Conservation (phyloP, 1,140 invertebrate species). For the Parasteatoda tepidariorum region DNA sequence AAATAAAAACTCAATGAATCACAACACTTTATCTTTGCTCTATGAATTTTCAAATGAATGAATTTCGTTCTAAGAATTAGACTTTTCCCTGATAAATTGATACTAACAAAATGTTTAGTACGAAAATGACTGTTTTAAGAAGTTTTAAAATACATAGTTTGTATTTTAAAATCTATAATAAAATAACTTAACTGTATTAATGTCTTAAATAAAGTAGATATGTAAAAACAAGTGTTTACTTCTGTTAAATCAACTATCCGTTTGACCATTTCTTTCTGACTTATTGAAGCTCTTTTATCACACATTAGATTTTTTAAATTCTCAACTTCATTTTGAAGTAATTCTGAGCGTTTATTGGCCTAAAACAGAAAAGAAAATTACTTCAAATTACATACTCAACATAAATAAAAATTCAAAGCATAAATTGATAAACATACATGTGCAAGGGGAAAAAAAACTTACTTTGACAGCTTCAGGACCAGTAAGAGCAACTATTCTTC, state of each 20-base stretch:
- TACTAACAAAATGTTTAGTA: too few species aligned
- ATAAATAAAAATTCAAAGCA: neutral
- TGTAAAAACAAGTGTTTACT: constrained; percentile 64
- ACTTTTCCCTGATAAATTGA: too few species aligned
- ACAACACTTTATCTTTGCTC: too few species aligned
- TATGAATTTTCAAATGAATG: too few species aligned
- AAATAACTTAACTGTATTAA: too few species aligned
- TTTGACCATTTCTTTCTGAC: constrained; percentile 68
- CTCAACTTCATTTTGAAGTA: constrained; percentile 81
- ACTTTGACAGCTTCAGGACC: constrained; percentile 89
- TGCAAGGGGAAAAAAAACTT: neutral
- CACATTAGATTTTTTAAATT: constrained; percentile 76
- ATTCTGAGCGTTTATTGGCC: constrained; percentile 81
- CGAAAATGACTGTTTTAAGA: too few species aligned
- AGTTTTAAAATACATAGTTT: too few species aligned
- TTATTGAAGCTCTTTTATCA: constrained; percentile 65
- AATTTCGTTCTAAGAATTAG: too few species aligned
- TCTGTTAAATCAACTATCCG: constrained; percentile 86
- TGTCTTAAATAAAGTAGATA: too few species aligned
- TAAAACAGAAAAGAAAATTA: constrained; percentile 63
- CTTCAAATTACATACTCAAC: neutral
- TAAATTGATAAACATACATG: neutral
- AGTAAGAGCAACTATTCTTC: constrained; percentile 96
- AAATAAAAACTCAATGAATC: too few species aligned
- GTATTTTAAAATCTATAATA: too few species aligned